phyloP scores from a whole-genome alignment of 2,113 vertebrate species.

The Myiozetetes cayanensis region DNA sequence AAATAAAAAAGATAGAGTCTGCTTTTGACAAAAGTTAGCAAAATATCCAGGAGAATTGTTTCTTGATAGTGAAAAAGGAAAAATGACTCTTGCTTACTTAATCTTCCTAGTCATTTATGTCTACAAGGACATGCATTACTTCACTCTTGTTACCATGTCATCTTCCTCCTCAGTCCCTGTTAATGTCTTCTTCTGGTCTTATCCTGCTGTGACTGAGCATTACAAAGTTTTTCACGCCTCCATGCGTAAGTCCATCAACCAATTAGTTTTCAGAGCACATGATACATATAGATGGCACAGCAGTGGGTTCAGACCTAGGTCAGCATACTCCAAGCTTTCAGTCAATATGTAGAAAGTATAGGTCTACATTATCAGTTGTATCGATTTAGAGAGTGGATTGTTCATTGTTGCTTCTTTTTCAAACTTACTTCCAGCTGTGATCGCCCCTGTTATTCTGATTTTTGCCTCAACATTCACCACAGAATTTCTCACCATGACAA shows the following conservation, averaged over 20 bases:
- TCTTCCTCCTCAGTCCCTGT: slow-evolving; percentile 73
- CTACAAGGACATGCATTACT: slow-evolving; percentile 75
- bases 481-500: slow-evolving; percentile 16
- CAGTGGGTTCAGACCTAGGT: slow-evolving; percentile 80
- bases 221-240: slow-evolving; percentile 86
- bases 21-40: neutral
- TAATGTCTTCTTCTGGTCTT: slow-evolving; percentile 79
- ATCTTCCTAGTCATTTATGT: slow-evolving; percentile 46
- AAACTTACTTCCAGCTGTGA: slow-evolving; percentile 21
- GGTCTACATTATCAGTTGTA: slow-evolving; percentile 59
- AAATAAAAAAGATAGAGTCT: neutral
- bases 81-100: slow-evolving; percentile 31
- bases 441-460: neutral
- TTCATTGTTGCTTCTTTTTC: slow-evolving; percentile 39
- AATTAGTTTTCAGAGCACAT: slow-evolving; percentile 77
- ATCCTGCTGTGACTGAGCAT: slow-evolving; percentile 85
- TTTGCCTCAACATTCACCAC: neutral
- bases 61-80: neutral
- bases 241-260: slow-evolving; percentile 80
- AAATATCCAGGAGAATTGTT: neutral
- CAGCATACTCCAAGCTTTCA: slow-evolving; percentile 70
- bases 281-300: slow-evolving; percentile 80
- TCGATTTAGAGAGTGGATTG: slow-evolving; percentile 59
- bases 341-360: slow-evolving; percentile 55
- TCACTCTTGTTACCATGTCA: slow-evolving; percentile 63